Base-by-base conservation (phyloP, 2,888 invertebrate species). In the Elmis aenea region DNA sequence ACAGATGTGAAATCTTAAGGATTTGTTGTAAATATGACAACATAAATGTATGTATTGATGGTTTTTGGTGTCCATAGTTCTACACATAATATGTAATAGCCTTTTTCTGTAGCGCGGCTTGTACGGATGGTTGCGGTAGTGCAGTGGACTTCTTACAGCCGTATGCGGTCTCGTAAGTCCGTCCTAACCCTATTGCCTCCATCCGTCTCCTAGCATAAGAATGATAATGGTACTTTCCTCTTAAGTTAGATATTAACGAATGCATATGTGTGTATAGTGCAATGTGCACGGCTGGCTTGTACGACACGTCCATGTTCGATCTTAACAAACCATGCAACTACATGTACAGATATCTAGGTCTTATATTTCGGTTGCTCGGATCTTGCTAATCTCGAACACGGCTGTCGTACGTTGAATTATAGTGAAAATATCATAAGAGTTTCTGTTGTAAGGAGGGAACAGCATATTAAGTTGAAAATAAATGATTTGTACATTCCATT, bases 401-500 rank as follows among this genome's bases (percentile, higher is more conserved):
- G 30, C 12, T 31, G 9, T 31, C 26, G 26, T 37, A 31, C 9
- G 9, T 15, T 20, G 30, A 38, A 33, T 27, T 27, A 24, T 29
- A 33, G 34, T 34, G 24, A 35, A 23, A 16, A 33, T 18, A 20
- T 21, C 31, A 39, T 43, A 39, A 46, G 42, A 46, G 43, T 49
- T 59, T 62, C 56, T 62, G 60, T 64, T 62, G 55, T 58, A 59
- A 50, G 59, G 76, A 75, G 77, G 76, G 74, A 76, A 75, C 76
- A 74, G 75, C 73, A 70, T 76, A 71, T 61, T 66, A 65, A 58
- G 61, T 62, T 65, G 59, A 75, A 76, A 76, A 65, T 69, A 68
- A 75, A 79, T 77, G 77, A 81, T 81, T 81, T 82, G 81, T 82
- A 82, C 82, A 82, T 82, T 83, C 82, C 82, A 81, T 79, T 77